Percentiles rank a stretch among this genome's conserved stretches.
Conservation (phyloP, 2,797 vertebrate species). For the Poecilia velifera region DNA sequence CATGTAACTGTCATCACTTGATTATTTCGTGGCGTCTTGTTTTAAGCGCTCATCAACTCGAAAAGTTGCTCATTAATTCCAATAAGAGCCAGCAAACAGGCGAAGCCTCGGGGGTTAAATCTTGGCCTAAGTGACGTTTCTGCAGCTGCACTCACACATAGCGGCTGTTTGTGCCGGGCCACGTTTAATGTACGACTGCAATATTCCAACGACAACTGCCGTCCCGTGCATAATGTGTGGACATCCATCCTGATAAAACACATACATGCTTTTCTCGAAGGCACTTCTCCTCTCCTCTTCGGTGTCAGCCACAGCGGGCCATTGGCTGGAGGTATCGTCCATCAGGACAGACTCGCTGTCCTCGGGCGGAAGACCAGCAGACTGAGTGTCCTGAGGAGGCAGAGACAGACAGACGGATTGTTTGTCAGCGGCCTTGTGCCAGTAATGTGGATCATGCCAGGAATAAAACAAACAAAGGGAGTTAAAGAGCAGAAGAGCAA, state of each 20-base stretch:
- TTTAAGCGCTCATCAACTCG: not conserved
- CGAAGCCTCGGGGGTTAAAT: not conserved
- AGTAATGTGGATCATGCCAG: conserved; percentile 35
- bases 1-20: not conserved
- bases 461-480: conserved; percentile 47
- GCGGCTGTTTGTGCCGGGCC: not conserved
- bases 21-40: conserved; percentile 13
- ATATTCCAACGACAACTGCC: not conserved
- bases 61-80: not conserved
- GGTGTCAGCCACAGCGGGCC: conserved; percentile 78
- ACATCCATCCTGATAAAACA: conserved; percentile 16
- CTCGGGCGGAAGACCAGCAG: conserved; percentile 73
- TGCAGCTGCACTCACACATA: conserved; percentile 6
- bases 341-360: conserved; percentile 76
- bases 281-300: conserved; percentile 88
- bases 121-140: not conserved
- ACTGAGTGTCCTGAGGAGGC: conserved; percentile 73
- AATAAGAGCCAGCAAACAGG: not conserved
- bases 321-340: conserved; percentile 83
- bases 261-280: conserved; percentile 95
- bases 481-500: conserved; percentile 53
- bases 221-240: conserved; percentile 1
- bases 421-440: conserved; percentile 51
- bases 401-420: conserved; percentile 20
- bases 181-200: conserved; percentile 1